Base-by-base conservation (phyloP, 2,888 invertebrate genomes). In the Aphodius granarius region DNA sequence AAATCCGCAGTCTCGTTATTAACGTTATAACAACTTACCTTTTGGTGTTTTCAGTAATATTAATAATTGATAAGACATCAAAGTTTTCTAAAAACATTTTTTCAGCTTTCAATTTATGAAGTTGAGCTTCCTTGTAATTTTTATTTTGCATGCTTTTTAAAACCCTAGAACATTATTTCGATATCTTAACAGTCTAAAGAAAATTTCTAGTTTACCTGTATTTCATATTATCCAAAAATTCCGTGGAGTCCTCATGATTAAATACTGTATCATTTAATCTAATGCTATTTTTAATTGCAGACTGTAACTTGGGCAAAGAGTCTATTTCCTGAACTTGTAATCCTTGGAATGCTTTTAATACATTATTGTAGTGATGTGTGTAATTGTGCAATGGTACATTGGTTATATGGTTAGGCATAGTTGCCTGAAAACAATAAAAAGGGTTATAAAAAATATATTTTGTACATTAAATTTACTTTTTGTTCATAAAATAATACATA, bases 121-220 rank as follows among this genome's bases (percentile, higher is more conserved):
- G 88, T 87, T 88, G 86, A 84, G 88, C 88, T 88, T 88, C 88
- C 86, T 88, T 89, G 86, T 87, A 86, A 85, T 89, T 88, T 89
- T 89, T 89, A 87, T 89, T 88, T 86, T 83, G 86, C 84, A 88
- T 88, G 89, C 89, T 89, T 88, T 89, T 89, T 87, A 89, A 88
- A 87, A 89, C 86, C 86, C 89, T 90, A 88, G 87, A 88, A 89
- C 20, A 66, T 13, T 20, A 66, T 0, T 43, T 2, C 1, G 13
- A 43, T 9, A 43, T 9, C 6, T 3, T 43, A 43, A 43, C 13
- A 9, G 13, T 43, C 13, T 13, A 43, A 43, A 43, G 43, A 43
- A 23, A 6, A 23, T n/a, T n/a, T n/a, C n/a, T n/a, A n/a, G n/a
- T n/a, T n/a, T 43, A 43, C 43, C 43, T 43, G 43, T 9, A 2